Evolutionary conservation across 2,888 invertebrate genomes (phyloP).

Genomic region (Cylindroiulus punctatus): DNA sequence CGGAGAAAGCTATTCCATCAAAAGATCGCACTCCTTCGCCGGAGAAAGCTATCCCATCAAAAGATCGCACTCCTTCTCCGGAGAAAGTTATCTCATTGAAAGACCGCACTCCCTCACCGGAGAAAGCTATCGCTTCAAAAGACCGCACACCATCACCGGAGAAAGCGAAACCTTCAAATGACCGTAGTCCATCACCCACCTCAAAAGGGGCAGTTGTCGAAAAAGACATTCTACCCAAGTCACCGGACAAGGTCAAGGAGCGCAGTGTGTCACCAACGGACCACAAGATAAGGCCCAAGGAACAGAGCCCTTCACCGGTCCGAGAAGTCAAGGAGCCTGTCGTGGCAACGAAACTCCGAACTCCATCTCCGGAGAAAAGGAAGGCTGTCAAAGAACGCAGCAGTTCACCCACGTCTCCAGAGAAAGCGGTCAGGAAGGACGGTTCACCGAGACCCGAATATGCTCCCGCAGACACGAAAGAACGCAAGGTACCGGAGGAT

Average conservation of each 20-base stretch:
- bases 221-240: background rate
- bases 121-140: too few relatives aligned
- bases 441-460: background rate
- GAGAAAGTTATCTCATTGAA: too few relatives aligned
- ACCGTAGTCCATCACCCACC: background rate
- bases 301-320: background rate
- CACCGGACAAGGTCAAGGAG: background rate
- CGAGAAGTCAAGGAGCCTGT: background rate
- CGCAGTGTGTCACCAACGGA: background rate
- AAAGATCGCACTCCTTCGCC: background rate
- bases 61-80: background rate
- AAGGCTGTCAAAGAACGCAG: background rate
- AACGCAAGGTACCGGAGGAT: background rate
- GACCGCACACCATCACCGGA: background rate
- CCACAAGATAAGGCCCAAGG: background rate
- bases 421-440: background rate
- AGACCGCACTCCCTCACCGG: too few relatives aligned
- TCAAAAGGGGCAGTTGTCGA: background rate
- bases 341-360: background rate
- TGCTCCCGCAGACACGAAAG: background rate
- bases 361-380: background rate
- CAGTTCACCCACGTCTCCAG: background rate
- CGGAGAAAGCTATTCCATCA: background rate
- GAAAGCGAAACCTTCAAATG: background rate
- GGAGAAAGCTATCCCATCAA: background rate